Evolutionary conservation across 2,888 invertebrate species (phyloP).

Genomic region (Pyrrhosoma nymphula): DNA sequence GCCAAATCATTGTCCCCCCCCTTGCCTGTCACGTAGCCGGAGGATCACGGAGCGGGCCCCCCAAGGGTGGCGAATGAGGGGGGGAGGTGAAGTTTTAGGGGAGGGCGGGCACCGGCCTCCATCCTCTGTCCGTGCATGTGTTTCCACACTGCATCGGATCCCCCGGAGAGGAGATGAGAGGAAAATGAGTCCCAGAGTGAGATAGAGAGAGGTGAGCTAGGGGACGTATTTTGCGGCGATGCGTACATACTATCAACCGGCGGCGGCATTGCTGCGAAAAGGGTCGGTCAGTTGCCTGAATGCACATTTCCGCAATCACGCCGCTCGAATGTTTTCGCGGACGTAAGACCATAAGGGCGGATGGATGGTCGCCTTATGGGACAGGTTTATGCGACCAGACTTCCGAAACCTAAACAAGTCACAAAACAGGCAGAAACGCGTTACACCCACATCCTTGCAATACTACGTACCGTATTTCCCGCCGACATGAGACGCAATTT

Average conservation of each 20-base stretch:
- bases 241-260: background rate
- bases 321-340: background rate
- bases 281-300: background rate
- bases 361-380: background rate
- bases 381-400: too few relatives aligned
- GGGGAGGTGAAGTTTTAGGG: background rate
- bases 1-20: slow-evolving; percentile 12
- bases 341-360: background rate
- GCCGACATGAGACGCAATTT: too few relatives aligned
- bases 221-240: too few relatives aligned
- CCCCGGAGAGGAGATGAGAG: background rate
- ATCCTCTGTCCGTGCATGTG: too few relatives aligned
- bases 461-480: too few relatives aligned
- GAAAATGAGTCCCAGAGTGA: background rate
- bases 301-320: background rate
- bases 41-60: background rate
- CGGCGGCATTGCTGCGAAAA: background rate
- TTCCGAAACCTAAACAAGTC: too few relatives aligned
- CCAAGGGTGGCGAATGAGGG: background rate
- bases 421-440: too few relatives aligned
- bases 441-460: too few relatives aligned
- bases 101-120: background rate
- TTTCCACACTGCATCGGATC: too few relatives aligned
- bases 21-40: slow-evolving; percentile 21
- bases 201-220: too few relatives aligned